Evolutionary conservation across 2,113 vertebrate species (phyloP), one percentile per base, ranked within the genome.

Genomic region (Cisticola juncidis): DNA sequence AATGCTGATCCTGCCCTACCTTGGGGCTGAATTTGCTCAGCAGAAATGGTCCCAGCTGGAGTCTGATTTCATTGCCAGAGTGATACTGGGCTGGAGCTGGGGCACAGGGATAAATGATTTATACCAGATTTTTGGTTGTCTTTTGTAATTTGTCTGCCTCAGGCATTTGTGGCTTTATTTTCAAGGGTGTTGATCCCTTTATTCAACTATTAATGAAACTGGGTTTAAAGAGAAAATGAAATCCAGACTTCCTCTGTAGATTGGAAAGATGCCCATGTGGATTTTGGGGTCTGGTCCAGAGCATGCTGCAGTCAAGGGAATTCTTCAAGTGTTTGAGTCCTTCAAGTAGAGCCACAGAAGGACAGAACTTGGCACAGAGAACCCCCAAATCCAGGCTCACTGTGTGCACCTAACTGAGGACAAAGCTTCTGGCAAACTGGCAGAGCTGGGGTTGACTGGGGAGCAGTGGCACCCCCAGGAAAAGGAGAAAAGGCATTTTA

Each of bases 1-100:
- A 23, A 17, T n/a, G 35, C 45, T 20, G 76, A 12, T 42, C 1
- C 2, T 54, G 22, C 33, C 9, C 11, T 10, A 0, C 48, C 42
- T 18, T 21, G 48, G 53, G 53, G 73, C 73, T 69, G 53, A 5
- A 5, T 18, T 31, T 44, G 25, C 48, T 69, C 56, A 70, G 69
- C 36, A 13, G 17, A 7, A 35, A 14, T 23, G 15, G 8, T 64
- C 33, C 33, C 72, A 42, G n/a, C 21, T 44, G 58, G 29, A 56
- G 29, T 1, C 3, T 17, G 9, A 22, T 23, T 16, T 9, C 26
- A 35, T 23, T 42, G 33, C 38, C 51, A 29, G 38, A n/a, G n/a
- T 18, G 35, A 2, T 22, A 3, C n/a, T 9, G 21, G 53, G 50
- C 51, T 69, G 58, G 35, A 25, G 40, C 20, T 33, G 38, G 44